Evolutionary conservation across 1,140 invertebrate genomes (phyloP).

Genomic region (Heliconius melpomene): DNA sequence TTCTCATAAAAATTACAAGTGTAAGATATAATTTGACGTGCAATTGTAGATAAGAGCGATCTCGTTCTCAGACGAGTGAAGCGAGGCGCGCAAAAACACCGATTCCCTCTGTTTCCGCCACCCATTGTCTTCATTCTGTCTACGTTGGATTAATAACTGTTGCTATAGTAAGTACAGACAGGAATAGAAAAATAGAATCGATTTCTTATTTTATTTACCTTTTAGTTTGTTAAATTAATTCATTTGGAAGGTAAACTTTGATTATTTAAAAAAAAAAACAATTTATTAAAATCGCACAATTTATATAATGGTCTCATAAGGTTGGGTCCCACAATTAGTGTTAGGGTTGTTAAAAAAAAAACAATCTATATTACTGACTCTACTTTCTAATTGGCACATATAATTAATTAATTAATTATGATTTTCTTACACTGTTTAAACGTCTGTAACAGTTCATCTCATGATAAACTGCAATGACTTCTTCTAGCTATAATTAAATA

Average conservation of each 20-base stretch:
- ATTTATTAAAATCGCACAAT: no score
- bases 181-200: neutral
- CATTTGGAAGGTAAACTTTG: neutral
- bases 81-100: slow-evolving; percentile 60
- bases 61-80: slow-evolving; percentile 64
- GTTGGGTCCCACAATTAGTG: neutral
- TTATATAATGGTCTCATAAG: no score
- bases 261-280: neutral
- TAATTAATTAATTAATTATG: slow-evolving; percentile 44
- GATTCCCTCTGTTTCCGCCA: slow-evolving; percentile 66
- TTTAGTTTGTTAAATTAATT: neutral
- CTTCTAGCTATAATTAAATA: slow-evolving; percentile 75
- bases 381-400: slow-evolving; percentile 48
- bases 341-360: neutral
- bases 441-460: slow-evolving; percentile 77
- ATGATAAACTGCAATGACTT: slow-evolving; percentile 78
- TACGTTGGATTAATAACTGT: slow-evolving; percentile 64
- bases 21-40: slow-evolving; percentile 52
- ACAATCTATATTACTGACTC: slow-evolving; percentile 12
- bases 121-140: slow-evolving; percentile 67
- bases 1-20: slow-evolving; percentile 35
- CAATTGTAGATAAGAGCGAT: slow-evolving; percentile 55
- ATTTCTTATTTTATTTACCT: neutral
- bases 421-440: slow-evolving; percentile 61
- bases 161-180: slow-evolving; percentile 29